Percentiles rank a stretch among this genome's conserved stretches.
Conservation (phyloP, 2,888 invertebrate genomes). For the Drosophila aldrichi region DNA sequence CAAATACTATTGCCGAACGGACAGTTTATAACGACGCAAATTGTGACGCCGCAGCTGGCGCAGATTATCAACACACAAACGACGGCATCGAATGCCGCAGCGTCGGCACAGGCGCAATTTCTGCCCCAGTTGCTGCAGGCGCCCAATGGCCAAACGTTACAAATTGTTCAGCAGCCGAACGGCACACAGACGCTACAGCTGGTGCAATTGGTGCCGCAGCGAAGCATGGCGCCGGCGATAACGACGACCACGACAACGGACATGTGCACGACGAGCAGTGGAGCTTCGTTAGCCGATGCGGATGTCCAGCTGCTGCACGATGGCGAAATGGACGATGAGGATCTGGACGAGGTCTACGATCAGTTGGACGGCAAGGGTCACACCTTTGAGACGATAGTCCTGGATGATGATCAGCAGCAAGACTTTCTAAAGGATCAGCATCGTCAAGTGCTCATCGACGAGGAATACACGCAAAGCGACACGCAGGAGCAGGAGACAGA, state of each 20-base stretch:
- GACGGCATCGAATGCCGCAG: slow-evolving; percentile 37
- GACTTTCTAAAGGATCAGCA: slow-evolving; percentile 68
- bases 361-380: slow-evolving; percentile 69
- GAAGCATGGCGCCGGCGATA: slow-evolving; percentile 52
- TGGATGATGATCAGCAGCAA: slow-evolving; percentile 81
- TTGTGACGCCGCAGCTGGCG: slow-evolving; percentile 84
- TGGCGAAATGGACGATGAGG: slow-evolving; percentile 75
- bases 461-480: slow-evolving; percentile 78
- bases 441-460: slow-evolving; percentile 81
- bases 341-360: slow-evolving; percentile 77
- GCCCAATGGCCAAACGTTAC: slow-evolving; percentile 83
- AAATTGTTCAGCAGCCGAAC: slow-evolving; percentile 85
- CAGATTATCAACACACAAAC: slow-evolving; percentile 80
- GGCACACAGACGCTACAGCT: slow-evolving; percentile 83
- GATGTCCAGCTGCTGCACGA: slow-evolving; percentile 81
- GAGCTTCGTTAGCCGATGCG: slow-evolving; percentile 68
- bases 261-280: slow-evolving; percentile 67
- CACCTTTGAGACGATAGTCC: slow-evolving; percentile 81
- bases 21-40: slow-evolving; percentile 85
- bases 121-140: slow-evolving; percentile 82
- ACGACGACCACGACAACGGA: slow-evolving; percentile 55
- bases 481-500: slow-evolving; percentile 76
- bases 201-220: slow-evolving; percentile 79
- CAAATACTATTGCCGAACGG: slow-evolving; percentile 85
- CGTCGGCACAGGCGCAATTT: slow-evolving; percentile 71